A percentile compares a stretch with the other conserved stretches of the same genome.
Evolutionary conservation across 2,113 vertebrate genomes (phyloP).

Genomic region (Cettia cetti): DNA sequence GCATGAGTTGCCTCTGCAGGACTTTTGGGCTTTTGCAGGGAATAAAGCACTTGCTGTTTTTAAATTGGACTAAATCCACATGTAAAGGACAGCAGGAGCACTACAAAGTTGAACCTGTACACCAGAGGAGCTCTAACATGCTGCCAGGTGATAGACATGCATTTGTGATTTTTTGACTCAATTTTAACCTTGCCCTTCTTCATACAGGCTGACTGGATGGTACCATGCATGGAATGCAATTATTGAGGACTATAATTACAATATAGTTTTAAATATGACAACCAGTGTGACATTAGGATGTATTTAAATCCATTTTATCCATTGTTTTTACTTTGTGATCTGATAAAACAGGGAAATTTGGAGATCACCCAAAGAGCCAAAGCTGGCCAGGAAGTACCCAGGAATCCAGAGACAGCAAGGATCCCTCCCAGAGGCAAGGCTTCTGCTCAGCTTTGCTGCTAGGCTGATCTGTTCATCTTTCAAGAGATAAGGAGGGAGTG

Average conservation of each 20-base stretch:
- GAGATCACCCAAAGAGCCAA: not conserved
- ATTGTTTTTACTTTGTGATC: not conserved
- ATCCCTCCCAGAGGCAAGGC: not conserved
- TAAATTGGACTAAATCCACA: not conserved
- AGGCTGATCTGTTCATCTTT: not conserved
- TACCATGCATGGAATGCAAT: rapidly evolving
- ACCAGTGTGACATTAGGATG: not conserved
- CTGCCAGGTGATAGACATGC: not conserved
- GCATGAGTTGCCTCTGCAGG: not conserved
- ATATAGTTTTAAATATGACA: not conserved
- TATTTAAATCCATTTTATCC: not conserved
- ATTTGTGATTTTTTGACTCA: not conserved
- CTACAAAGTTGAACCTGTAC: not conserved
- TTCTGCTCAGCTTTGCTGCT: not conserved
- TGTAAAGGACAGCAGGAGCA: not conserved
- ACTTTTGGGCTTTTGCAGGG: not conserved
- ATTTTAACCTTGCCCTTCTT: not conserved
- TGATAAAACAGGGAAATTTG: not conserved
- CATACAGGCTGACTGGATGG: not conserved
- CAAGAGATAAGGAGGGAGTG: not conserved
- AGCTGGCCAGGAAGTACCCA: not conserved
- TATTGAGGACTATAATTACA: not conserved
- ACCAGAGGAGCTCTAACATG: not conserved
- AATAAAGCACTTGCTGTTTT: not conserved
- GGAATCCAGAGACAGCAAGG: not conserved